phyloP scores from a whole-genome alignment of 2,888 invertebrate genomes.

The Rhabditophanes sp. region DNA sequence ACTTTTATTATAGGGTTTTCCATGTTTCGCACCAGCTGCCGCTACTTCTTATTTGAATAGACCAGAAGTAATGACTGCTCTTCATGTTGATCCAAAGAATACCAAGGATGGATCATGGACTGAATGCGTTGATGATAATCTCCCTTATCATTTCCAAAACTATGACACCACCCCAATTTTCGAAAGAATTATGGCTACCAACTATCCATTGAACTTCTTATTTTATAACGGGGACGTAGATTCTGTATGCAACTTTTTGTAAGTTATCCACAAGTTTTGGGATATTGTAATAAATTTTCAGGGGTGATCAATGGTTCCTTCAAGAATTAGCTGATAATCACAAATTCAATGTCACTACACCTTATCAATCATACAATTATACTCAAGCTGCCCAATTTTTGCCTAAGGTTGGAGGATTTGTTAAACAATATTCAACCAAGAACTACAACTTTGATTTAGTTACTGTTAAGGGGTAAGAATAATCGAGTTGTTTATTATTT shows the following conservation, averaged over 20 bases:
- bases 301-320: conserved; percentile 35
- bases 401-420: conserved; percentile 7
- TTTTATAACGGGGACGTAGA: conserved; percentile 38
- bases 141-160: too few species aligned
- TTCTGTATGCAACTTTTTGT: conserved; percentile 10
- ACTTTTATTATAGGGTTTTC: not conserved
- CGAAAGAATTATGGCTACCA: too few species aligned
- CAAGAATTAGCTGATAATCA: conserved; percentile 17
- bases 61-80: not conserved
- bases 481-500: not conserved
- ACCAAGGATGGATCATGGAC: too few species aligned
- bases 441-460: conserved; percentile 12
- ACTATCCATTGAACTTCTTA: conserved; percentile 18
- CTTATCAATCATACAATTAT: conserved; percentile 7
- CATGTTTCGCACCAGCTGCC: not conserved
- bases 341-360: too few species aligned
- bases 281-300: conserved; percentile 16
- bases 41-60: not conserved
- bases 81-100: too few species aligned
- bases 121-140: too few species aligned
- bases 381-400: conserved; percentile 6
- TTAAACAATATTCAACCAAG: conserved; percentile 7
- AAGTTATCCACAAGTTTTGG: conserved; percentile 4
- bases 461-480: conserved; percentile 13
- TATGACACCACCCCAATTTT: too few species aligned